These are phyloP conservation scores for Xylocopa sonorina DNA, from an alignment of 1,140 invertebrate species.

Conservation along the genomic window DNA sequence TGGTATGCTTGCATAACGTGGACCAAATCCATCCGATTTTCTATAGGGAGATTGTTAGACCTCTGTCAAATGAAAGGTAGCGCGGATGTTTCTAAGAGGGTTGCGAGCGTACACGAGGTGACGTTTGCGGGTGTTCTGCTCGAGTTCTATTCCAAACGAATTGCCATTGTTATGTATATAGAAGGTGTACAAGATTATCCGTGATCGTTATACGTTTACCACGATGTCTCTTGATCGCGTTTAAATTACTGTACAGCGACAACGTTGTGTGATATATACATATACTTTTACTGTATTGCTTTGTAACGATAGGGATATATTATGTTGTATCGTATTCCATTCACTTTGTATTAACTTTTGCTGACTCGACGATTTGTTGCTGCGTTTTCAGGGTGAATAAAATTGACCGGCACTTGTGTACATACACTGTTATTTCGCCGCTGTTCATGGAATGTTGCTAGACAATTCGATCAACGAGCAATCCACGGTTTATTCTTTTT, in stretches of 20 bases:
- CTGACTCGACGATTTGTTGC: conserved; percentile 19
- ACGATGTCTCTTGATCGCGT: conserved; percentile 15
- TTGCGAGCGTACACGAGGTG: not conserved
- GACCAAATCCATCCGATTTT: conserved; percentile 45
- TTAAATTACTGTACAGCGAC: conserved; percentile 9
- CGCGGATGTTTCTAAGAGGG: not conserved
- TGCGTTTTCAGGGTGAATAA: conserved; percentile 44
- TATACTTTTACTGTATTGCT: conserved; percentile 27
- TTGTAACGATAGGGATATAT: conserved; percentile 32
- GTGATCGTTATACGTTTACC: conserved; percentile 13
- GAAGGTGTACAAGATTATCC: not conserved
- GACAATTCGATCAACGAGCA: conserved; percentile 18
- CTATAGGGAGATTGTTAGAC: conserved; percentile 16
- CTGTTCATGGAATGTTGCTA: conserved; percentile 44
- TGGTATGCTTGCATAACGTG: conserved; percentile 38
- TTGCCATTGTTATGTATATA: conserved; percentile 6
- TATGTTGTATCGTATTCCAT: conserved; percentile 30
- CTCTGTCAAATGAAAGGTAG: conserved; percentile 35
- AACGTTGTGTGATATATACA: conserved; percentile 3
- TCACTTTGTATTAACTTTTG: conserved; percentile 34
- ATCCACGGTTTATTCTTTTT: not conserved
- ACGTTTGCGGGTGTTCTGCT: conserved; percentile 5
- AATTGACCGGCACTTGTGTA: conserved; percentile 28
- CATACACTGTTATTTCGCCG: conserved; percentile 28
- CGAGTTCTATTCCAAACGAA: conserved; percentile 23